Conservation (phyloP, 53 echinoderm and acorn worm species). For the Apostichopus leukothele region DNA sequence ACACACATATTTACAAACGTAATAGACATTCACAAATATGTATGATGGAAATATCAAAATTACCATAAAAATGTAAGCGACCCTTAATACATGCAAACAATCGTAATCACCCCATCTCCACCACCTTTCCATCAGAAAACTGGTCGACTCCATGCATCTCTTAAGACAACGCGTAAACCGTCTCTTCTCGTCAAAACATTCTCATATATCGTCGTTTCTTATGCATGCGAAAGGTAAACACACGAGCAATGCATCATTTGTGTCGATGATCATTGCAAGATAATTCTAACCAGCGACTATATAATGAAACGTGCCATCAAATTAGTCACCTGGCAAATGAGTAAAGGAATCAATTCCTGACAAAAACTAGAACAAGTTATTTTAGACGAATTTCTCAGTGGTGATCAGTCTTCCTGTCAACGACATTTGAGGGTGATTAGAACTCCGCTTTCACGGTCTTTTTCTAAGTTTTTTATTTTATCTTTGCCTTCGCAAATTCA, state of each 20-base stretch:
- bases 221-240: background rate
- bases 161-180: too few relatives aligned
- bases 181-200: too few relatives aligned
- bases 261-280: background rate
- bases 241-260: background rate
- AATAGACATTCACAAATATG: too few relatives aligned
- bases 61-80: too few relatives aligned
- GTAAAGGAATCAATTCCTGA: background rate
- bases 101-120: too few relatives aligned
- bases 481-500: background rate
- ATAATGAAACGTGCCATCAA: background rate
- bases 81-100: too few relatives aligned
- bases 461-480: background rate
- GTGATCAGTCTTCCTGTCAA: conserved; percentile 16
- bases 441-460: conserved; percentile 21
- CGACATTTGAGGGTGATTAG: conserved; percentile 5
- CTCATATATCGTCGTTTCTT: background rate
- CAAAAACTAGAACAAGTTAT: background rate
- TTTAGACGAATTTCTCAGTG: background rate
- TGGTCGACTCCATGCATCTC: too few relatives aligned
- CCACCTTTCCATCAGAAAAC: too few relatives aligned
- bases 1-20: too few relatives aligned
- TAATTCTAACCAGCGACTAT: too few relatives aligned
- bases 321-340: background rate
- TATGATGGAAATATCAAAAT: too few relatives aligned